phyloP scores from a whole-genome alignment of 2,888 invertebrate species.

The Brenthis daphne region DNA sequence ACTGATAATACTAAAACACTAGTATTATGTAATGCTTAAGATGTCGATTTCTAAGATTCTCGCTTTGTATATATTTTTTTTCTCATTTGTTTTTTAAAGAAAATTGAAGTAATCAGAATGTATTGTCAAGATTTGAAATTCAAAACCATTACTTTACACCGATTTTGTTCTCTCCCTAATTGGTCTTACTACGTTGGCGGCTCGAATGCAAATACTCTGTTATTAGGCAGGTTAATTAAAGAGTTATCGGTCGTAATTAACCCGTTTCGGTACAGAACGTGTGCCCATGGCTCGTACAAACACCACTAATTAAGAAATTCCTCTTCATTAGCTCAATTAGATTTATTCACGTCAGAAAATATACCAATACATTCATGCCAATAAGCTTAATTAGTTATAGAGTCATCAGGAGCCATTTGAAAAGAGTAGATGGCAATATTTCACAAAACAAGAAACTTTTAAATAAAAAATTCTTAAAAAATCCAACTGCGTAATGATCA shows the following conservation, averaged over 20 bases:
- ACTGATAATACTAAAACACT: too few species aligned
- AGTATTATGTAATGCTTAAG: too few species aligned
- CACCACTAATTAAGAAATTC: slow-evolving; percentile 80
- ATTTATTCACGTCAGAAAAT: slow-evolving; percentile 66
- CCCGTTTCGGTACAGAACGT: slow-evolving; percentile 76
- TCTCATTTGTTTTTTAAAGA: not conserved
- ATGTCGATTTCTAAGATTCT: too few species aligned
- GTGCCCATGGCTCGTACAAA: slow-evolving; percentile 71
- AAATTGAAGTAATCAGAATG: not conserved
- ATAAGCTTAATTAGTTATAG: slow-evolving; percentile 25
- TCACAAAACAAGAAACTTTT: too few species aligned
- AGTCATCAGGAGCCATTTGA: slow-evolving; percentile 5
- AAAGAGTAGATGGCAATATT: not conserved
- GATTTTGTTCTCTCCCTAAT: slow-evolving; percentile 56
- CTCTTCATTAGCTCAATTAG: slow-evolving; percentile 78
- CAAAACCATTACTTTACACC: slow-evolving; percentile 32
- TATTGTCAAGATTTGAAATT: slow-evolving; percentile 6
- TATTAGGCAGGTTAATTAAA: slow-evolving; percentile 81
- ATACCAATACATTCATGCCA: slow-evolving; percentile 48
- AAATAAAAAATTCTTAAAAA: too few species aligned
- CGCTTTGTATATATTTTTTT: too few species aligned
- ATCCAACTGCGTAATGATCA: too few species aligned
- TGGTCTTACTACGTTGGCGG: slow-evolving; percentile 56
- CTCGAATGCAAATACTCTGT: slow-evolving; percentile 76
- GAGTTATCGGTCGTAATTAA: slow-evolving; percentile 79